Conservation (phyloP, 2,113 vertebrate genomes). For the Psilopsiagon aurifrons region DNA sequence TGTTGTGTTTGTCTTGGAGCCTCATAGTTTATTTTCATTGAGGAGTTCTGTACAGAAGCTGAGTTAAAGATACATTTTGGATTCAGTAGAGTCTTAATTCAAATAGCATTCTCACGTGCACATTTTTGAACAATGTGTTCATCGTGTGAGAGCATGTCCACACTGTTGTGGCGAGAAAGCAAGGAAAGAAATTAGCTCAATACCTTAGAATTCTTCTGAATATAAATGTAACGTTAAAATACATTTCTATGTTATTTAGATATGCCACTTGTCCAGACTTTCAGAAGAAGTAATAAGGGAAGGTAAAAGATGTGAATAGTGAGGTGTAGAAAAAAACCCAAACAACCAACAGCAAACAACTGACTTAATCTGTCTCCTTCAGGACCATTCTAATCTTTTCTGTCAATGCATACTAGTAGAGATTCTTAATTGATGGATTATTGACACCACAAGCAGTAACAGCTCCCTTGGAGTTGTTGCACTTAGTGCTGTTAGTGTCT, state of each 20-base stretch:
- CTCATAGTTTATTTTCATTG: not conserved
- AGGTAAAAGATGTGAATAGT: not conserved
- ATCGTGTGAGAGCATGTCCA: not conserved
- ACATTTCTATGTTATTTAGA: not conserved
- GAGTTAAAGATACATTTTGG: not conserved
- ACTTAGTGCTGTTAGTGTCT: not conserved
- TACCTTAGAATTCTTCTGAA: constrained; percentile 2
- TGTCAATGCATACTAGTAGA: constrained; percentile 21
- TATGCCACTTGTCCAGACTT: not conserved
- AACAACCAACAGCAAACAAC: not conserved
- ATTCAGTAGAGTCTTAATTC: not conserved
- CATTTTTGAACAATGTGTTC: not conserved
- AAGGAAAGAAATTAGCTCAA: not conserved
- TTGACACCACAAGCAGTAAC: constrained; percentile 28
- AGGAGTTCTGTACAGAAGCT: not conserved
- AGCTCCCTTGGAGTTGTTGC: constrained; percentile 16
- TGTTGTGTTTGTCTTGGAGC: not conserved
- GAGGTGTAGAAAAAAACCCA: not conserved
- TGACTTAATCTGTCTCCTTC: not conserved
- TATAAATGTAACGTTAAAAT: not conserved
- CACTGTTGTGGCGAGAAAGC: not conserved
- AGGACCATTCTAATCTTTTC: constrained; percentile 30
- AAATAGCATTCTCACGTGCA: not conserved
- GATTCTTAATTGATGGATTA: constrained; percentile 64
- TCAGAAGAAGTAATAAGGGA: not conserved